Evolutionary conservation across 2,113 vertebrate genomes (phyloP).

Genomic region (Sebastes schlegelii): DNA sequence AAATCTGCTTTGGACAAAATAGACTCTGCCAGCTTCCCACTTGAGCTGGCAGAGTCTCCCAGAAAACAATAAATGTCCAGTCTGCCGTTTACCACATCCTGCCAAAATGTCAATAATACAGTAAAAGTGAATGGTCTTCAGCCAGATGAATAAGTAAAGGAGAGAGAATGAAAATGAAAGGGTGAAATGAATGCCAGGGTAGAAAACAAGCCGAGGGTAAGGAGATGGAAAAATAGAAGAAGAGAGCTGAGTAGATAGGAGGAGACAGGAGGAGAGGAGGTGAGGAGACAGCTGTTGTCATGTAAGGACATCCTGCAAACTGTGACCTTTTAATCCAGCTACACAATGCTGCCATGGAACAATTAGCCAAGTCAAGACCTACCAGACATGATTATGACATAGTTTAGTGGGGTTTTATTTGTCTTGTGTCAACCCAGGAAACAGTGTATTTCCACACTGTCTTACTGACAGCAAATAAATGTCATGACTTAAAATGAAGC

Average conservation of each 20-base stretch:
- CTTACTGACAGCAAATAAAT: slow-evolving; percentile 17
- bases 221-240: neutral
- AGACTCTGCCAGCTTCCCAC: no score
- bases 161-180: neutral
- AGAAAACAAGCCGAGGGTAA: neutral
- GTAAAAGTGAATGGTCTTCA: neutral
- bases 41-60: no score
- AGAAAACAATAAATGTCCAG: neutral
- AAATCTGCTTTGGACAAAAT: no score
- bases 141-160: neutral
- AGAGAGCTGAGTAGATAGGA: slow-evolving; percentile 24
- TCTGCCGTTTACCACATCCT: neutral
- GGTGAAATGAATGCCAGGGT: slow-evolving; percentile 6
- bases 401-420: neutral
- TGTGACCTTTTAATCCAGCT: slow-evolving; percentile 57
- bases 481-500: neutral
- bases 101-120: slow-evolving; percentile 4
- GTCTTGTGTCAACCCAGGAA: neutral
- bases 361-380: slow-evolving; percentile 43
- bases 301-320: slow-evolving; percentile 50
- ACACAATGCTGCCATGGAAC: slow-evolving; percentile 6
- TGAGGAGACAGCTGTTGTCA: slow-evolving; percentile 38
- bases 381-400: neutral
- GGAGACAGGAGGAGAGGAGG: slow-evolving; percentile 32
- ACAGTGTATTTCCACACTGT: neutral